Base-by-base conservation (phyloP, 2,797 vertebrate species). In the Loriculus beryllinus region DNA sequence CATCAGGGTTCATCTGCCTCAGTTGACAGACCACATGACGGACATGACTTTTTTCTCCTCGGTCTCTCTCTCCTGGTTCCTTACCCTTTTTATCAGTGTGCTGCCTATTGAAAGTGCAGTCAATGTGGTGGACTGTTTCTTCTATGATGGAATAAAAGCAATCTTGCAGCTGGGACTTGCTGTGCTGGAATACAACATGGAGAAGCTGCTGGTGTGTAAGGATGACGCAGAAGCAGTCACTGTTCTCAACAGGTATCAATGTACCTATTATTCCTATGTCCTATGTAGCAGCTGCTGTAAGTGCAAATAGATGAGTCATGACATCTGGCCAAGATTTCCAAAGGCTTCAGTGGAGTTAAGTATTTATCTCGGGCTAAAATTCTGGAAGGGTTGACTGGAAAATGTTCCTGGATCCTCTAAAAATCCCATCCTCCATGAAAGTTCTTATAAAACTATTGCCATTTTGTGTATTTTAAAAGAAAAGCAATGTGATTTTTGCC, bases 41-140 rank as follows among this genome's bases (percentile, higher is more conserved):
- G 99, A 99, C 97, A 98, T 99, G 98, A 99, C 98, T 11, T 99
- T 99, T 98, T 99, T 99, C 98, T 99, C 99, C 9, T 99, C 99
- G 1, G 98, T 99, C 96, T 99, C 99, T 77, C 97, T 99, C 90
- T 99, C 99, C 69, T 99, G 99, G 99, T 99, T 99, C 96, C 99
- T 99, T 96, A 99, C 99, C 21, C 98, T 99, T 91, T 99, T 99
- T 96, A 99, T 99, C 98, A 99, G 99, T 7, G 99, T 99, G 83
- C 97, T 99, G 78, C 99, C 99, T 87, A 99, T 99, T 88, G 99
- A 99, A 97, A 99, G 99, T 37, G 99, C 99, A 5, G 99, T 99
- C 90, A 99, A 99, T 74, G 99, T 99, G 83, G 99, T 99, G 10
- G 99, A 99, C 97, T 99, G 99, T 94, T 99, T 99, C 95, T 99